Evolutionary conservation across 1,140 invertebrate genomes (phyloP).

Genomic region (Panagrolaimus sp.): DNA sequence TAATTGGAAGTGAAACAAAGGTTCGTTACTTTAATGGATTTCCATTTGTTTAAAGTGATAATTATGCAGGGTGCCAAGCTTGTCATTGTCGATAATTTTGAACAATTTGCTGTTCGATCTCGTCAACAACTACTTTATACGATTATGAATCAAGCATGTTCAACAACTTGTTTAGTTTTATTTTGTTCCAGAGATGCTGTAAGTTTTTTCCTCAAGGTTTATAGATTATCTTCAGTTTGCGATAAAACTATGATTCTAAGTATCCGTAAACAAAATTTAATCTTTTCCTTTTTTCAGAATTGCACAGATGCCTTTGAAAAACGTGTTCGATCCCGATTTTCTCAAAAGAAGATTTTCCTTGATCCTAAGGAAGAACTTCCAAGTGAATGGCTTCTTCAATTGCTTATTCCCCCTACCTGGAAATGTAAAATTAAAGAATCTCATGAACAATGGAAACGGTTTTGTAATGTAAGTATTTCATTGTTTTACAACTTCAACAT

Average conservation of each 20-base stretch:
- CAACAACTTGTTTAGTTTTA: not conserved
- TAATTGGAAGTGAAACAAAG: not conserved
- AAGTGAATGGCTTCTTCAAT: not conserved
- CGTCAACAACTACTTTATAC: conserved; percentile 11
- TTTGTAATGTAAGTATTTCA: not conserved
- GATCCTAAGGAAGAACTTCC: not conserved
- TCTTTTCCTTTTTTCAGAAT: not conserved
- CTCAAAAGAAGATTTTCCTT: not conserved
- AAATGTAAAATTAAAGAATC: not conserved
- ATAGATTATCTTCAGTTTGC: no score
- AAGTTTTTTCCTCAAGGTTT: not conserved
- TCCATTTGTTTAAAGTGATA: not conserved
- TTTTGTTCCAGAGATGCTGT: conserved; percentile 8
- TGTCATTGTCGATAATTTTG: conserved; percentile 11
- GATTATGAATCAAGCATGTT: conserved; percentile 4
- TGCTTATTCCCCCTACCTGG: not conserved
- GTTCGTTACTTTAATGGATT: not conserved
- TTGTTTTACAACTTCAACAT: not conserved
- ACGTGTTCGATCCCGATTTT: not conserved
- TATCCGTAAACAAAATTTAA: not conserved
- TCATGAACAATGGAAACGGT: not conserved
- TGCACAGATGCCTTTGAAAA: not conserved
- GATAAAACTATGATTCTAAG: no score
- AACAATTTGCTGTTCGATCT: not conserved
- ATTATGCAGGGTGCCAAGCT: not conserved